These are phyloP conservation scores for Meta bourneti DNA, from an alignment of 2,888 invertebrate genomes.

Conservation along the genomic window DNA sequence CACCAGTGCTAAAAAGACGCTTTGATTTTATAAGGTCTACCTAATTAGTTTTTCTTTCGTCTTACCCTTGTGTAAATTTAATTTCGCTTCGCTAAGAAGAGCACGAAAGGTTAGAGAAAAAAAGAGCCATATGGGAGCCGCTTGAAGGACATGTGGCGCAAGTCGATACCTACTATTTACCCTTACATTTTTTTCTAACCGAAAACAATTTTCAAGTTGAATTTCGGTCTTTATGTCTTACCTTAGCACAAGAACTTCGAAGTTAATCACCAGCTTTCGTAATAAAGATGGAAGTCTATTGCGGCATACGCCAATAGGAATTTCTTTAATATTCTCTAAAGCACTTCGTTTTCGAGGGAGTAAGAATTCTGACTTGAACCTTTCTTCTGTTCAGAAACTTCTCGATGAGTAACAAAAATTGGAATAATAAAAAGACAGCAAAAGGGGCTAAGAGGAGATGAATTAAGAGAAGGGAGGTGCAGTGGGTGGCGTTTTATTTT, in stretches of 20 bases:
- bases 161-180: neutral
- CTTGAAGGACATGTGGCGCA: neutral
- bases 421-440: conserved; percentile 1
- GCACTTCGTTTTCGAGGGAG: neutral
- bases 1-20: conserved; percentile 6
- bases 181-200: neutral
- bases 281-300: neutral
- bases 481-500: neutral
- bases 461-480: neutral
- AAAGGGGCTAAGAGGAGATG: neutral
- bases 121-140: neutral
- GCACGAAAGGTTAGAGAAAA: neutral
- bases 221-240: neutral
- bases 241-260: neutral
- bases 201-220: neutral
- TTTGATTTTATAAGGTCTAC: conserved; percentile 53
- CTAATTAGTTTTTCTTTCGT: conserved; percentile 50
- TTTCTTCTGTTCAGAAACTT: neutral
- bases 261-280: neutral
- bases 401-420: neutral
- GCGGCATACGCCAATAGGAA: neutral
- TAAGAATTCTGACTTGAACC: neutral
- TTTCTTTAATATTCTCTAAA: neutral
- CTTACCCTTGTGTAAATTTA: conserved; percentile 42
- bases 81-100: conserved; percentile 22